Evolutionary conservation across 2,888 invertebrate species (phyloP), one percentile per base, ranked within the genome.

Genomic region (Cephus spinipes): DNA sequence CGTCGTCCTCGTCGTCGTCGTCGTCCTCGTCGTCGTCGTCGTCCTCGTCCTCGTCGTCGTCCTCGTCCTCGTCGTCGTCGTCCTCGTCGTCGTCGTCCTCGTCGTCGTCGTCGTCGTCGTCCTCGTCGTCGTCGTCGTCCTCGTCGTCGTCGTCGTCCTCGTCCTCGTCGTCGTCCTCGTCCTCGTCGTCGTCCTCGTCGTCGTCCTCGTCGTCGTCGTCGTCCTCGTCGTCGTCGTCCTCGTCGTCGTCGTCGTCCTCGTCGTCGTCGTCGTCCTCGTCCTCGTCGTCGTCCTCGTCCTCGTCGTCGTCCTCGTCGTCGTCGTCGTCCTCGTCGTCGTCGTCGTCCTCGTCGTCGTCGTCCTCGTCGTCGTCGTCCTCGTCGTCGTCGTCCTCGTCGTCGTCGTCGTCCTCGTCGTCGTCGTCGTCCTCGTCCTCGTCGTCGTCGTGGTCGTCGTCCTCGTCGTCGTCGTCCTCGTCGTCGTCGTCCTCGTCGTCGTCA

Each of bases 61-160:
- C 68, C 12, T 68, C 68, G 12, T 68, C 68, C 12, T 68, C 68
- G 12, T 68, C 68, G 68, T 68, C 68, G 12, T 68, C 68, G 68
- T 68, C 68, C 68, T 68, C 68, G 68, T 68, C 68, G 68, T 68
- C 68, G 12, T 68, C 68, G 68, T 68, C 68, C 68, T 68, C 68
- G 68, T 68, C 68, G 12, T 68, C 68, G 68, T 68, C 68, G 68
- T 68, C 68, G 12, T 68, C 68, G 68, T 68, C 68, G 12, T 68
- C 68, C n/a, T n/a, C n/a, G n/a, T n/a, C n/a, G n/a, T 12, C 23
- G 12, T 68, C 68, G 68, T 68, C 68, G 12, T 68, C 68, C 12
- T 68, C 68, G 68, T 68, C 68, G 12, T 68, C 68, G 68, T 68
- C 68, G 12, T 68, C 68, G 68, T 68, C 68, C 12, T 68, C 68